These are phyloP conservation scores for Lagorchestes hirsutus DNA, from an alignment of 2,797 vertebrate species.

Conservation along the genomic window DNA sequence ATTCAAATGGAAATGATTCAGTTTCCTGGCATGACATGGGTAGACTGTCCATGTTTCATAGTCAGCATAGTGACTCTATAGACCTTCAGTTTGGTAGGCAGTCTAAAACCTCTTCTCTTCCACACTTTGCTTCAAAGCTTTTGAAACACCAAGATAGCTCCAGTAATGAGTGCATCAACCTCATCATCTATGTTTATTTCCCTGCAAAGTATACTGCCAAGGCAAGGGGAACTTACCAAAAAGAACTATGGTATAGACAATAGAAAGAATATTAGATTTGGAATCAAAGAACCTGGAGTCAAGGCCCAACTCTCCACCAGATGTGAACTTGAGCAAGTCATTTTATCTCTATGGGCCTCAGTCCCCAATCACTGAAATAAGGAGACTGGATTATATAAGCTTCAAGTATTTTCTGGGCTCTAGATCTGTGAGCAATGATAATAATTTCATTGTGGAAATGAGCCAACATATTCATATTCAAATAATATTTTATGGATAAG, in stretches of 20 bases:
- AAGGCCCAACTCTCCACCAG: background rate
- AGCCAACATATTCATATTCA: background rate
- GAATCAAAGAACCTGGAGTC: background rate
- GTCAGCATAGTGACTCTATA: background rate
- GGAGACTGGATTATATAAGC: background rate
- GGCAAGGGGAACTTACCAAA: background rate
- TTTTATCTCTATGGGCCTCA: background rate
- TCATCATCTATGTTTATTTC: background rate
- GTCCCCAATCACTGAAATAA: background rate
- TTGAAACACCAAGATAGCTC: background rate
- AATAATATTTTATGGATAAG: background rate
- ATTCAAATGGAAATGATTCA: background rate
- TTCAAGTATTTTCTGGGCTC: background rate
- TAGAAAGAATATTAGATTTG: background rate
- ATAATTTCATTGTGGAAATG: background rate
- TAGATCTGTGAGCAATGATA: background rate
- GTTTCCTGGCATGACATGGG: background rate
- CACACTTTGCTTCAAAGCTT: background rate
- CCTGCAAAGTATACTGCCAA: background rate
- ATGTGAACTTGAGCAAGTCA: background rate
- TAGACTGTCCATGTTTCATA: background rate
- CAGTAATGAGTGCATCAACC: background rate
- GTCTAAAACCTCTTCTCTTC: background rate
- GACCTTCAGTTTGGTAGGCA: background rate
- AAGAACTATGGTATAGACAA: background rate